Evolutionary conservation across 1,140 invertebrate genomes (phyloP).

Genomic region (Atta cephalotes): DNA sequence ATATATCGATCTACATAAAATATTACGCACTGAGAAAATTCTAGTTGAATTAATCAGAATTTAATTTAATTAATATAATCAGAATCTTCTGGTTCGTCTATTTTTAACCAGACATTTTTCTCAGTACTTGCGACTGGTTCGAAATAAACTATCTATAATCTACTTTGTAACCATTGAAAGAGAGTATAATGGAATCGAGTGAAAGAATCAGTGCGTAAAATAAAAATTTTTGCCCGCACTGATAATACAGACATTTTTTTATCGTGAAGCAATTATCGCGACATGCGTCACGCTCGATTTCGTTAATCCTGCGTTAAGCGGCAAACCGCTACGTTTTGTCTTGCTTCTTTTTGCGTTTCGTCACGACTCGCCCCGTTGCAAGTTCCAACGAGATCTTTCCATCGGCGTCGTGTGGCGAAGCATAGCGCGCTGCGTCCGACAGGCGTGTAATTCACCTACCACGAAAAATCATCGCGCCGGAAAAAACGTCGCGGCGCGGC

Average conservation of each 20-base stretch:
- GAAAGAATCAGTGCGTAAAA: neutral
- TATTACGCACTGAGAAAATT: too few species aligned
- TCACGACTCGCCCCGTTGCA: conserved; percentile 18
- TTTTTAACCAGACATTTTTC: too few species aligned
- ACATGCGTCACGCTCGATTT: conserved; percentile 72
- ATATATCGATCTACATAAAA: neutral
- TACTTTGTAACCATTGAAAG: neutral
- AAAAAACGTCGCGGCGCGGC: conserved; percentile 79
- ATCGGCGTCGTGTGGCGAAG: conserved; percentile 55
- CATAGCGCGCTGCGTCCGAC: conserved; percentile 80
- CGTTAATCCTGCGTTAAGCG: conserved; percentile 68
- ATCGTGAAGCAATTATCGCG: conserved; percentile 67
- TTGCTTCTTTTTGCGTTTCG: conserved; percentile 46
- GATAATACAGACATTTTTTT: neutral
- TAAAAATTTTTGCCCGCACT: neutral
- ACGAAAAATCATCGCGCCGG: conserved; percentile 79
- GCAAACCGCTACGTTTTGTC: conserved; percentile 41
- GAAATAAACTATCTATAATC: neutral
- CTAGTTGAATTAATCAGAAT: too few species aligned
- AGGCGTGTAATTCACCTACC: conserved; percentile 84
- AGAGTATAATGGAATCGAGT: too few species aligned
- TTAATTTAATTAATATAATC: too few species aligned
- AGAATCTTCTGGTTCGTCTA: too few species aligned
- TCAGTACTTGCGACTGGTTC: neutral
- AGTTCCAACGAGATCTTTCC: conserved; percentile 36